These are phyloP conservation scores for Eupithecia vulgata DNA, from an alignment of 2,888 invertebrate species.

Conservation along the genomic window DNA sequence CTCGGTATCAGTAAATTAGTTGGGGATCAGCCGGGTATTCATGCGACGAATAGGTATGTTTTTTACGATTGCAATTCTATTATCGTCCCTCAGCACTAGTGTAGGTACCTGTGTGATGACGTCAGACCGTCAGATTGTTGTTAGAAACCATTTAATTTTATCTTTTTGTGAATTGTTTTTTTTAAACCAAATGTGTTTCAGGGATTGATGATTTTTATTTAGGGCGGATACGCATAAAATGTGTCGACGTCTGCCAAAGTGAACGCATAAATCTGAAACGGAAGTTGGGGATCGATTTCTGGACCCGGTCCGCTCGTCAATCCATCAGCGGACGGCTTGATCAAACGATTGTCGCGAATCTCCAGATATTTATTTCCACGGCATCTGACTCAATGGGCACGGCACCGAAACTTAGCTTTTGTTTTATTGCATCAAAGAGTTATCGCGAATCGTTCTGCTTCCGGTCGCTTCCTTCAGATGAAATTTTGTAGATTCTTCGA, in stretches of 20 bases:
- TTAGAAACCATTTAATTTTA: neutral
- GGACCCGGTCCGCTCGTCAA: conserved; percentile 64
- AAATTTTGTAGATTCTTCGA: neutral
- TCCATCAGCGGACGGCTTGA: conserved; percentile 66
- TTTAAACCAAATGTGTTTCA: conserved; percentile 32
- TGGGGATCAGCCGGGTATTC: conserved; percentile 56
- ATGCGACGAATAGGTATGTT: conserved; percentile 35
- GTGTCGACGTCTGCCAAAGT: conserved; percentile 63
- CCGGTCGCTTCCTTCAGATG: conserved; percentile 11
- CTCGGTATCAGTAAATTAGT: conserved; percentile 67
- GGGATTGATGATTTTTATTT: conserved; percentile 49
- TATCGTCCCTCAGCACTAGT: conserved; percentile 25
- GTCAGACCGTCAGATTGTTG: conserved; percentile 26
- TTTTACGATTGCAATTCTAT: conserved; percentile 38
- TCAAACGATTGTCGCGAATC: conserved; percentile 73
- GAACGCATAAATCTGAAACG: conserved; percentile 62
- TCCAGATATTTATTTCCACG: conserved; percentile 41
- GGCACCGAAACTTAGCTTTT: neutral
- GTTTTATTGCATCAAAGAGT: conserved; percentile 37
- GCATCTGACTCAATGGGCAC: conserved; percentile 48
- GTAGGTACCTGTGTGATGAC: conserved; percentile 30
- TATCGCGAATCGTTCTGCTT: conserved; percentile 22
- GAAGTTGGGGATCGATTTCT: conserved; percentile 67
- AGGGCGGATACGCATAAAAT: conserved; percentile 57
- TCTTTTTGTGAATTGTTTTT: conserved; percentile 1